Evolutionary conservation across 1,140 invertebrate genomes (phyloP), one percentile per base, ranked within the genome.

Genomic region (Drosophila punjabiensis): DNA sequence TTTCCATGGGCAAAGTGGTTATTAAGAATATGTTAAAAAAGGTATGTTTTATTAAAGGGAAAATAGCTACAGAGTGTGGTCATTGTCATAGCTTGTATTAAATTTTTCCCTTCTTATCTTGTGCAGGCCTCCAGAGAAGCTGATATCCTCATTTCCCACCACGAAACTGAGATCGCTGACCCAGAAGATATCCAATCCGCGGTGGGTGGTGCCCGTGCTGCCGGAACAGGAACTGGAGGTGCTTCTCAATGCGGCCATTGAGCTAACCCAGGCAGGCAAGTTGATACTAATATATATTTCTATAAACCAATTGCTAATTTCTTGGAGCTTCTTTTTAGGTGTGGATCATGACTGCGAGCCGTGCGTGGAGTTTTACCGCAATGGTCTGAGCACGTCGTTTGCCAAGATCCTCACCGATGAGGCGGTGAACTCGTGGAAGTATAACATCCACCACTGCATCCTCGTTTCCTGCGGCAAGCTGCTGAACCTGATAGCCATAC

Each of bases 341-440:
- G 94, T 97, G 92, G 98, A 99, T 95, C 95, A 96, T 70, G 96
- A 97, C 92, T 97, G 97, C 93, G 96, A 98, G 94, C 95, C 96
- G 64, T 99, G 98, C 93, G 98, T 99, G 93, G 95, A 98, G 83
- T 99, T 99, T 95, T 99, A 98, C 94, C 96, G 97, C 82, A 98
- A 99, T 93, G 98, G 98, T 20, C 94, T 99, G 52, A 98, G 97
- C 73, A 96, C 98, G 76, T 99, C 98, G 52, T 99, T 99, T 94
- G 98, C 97, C 18, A 99, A 99, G 94, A 98, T 99, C 92, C 95
- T 99, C 82, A 99, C 98, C n/a, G 98, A 99, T 94, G 98, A 99
- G 93, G 98, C 98, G 53, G 98, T 99, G 39, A 98, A 97, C 90
- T 98, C 98, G 90, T 99, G 98, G 98, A 99, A 99, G 94, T 95